Percentiles rank a stretch among this genome's conserved stretches.
These are phyloP conservation scores for Phrynocephalus forsythii DNA, from an alignment of 2,797 vertebrate species.

Conservation along the genomic window DNA sequence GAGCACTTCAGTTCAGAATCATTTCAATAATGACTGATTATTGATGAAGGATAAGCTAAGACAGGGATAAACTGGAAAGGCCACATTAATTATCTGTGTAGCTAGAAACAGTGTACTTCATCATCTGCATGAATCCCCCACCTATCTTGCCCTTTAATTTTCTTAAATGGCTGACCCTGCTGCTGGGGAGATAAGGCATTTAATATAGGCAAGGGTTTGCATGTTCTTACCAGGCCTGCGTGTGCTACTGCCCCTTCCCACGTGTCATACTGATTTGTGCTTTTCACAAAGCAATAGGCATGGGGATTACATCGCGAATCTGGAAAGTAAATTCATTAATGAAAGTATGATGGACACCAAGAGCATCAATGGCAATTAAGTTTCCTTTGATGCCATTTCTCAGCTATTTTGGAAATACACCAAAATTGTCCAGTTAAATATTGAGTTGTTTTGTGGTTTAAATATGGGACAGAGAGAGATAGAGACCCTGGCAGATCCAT, in stretches of 20 bases:
- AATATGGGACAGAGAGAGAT: neutral
- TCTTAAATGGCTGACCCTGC: constrained; percentile 79
- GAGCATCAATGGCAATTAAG: constrained; percentile 64
- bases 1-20: constrained; percentile 72
- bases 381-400: constrained; percentile 48
- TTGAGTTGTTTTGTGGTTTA: constrained; percentile 26
- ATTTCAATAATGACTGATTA: constrained; percentile 77
- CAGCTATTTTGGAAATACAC: constrained; percentile 34
- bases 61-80: constrained; percentile 80
- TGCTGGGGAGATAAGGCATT: constrained; percentile 78
- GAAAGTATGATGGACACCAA: constrained; percentile 72
- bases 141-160: constrained; percentile 81
- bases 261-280: constrained; percentile 85
- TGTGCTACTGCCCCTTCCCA: constrained; percentile 45
- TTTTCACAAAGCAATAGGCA: constrained; percentile 76
- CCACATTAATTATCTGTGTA: constrained; percentile 74
- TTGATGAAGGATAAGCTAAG: constrained; percentile 78
- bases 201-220: constrained; percentile 83
- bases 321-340: constrained; percentile 74
- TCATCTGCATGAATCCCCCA: constrained; percentile 69
- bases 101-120: constrained; percentile 70
- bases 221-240: constrained; percentile 77
- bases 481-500: neutral
- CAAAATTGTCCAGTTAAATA: constrained; percentile 1
- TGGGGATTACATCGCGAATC: constrained; percentile 78